Conservation (phyloP, 2,888 invertebrate genomes). For the Malthinus seriepunctatus region DNA sequence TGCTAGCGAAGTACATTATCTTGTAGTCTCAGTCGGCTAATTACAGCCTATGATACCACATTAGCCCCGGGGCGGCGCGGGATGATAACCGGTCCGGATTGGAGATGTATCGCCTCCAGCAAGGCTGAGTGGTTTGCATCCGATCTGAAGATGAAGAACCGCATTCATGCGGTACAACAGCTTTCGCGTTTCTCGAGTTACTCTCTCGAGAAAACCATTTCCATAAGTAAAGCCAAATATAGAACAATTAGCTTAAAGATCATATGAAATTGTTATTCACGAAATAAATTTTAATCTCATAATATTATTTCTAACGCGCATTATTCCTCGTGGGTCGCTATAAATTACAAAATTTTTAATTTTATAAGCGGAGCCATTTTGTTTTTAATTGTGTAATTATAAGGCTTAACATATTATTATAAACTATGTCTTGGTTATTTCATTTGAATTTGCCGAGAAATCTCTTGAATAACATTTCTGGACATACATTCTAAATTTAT, state of each 20-base stretch:
- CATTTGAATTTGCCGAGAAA: constrained; percentile 5
- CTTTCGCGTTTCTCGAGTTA: constrained; percentile 31
- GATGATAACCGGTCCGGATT: constrained; percentile 50
- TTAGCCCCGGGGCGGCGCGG: constrained; percentile 55
- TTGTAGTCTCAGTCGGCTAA: constrained; percentile 61
- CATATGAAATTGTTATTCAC: no score
- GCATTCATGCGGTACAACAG: constrained; percentile 36
- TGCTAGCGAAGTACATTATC: constrained; percentile 60
- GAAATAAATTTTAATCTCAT: no score
- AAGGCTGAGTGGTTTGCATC: constrained; percentile 50
- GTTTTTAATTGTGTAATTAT: no score
- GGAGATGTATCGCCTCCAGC: constrained; percentile 50
- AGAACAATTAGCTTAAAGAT: constrained; percentile 2
- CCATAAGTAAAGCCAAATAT: constrained; percentile 7
- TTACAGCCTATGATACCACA: constrained; percentile 61
- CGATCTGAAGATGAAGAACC: constrained; percentile 45
- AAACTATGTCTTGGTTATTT: constrained; percentile 6
- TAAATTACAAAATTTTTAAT: neutral
- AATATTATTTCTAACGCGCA: no score
- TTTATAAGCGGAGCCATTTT: no score
- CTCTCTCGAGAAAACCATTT: constrained; percentile 20
- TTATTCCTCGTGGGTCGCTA: neutral
- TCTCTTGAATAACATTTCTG: constrained; percentile 9
- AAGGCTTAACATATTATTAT: neutral
- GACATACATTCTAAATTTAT: constrained; percentile 18